Evolutionary conservation across 2,888 invertebrate genomes (phyloP).

Genomic region (Apodemia zela): DNA sequence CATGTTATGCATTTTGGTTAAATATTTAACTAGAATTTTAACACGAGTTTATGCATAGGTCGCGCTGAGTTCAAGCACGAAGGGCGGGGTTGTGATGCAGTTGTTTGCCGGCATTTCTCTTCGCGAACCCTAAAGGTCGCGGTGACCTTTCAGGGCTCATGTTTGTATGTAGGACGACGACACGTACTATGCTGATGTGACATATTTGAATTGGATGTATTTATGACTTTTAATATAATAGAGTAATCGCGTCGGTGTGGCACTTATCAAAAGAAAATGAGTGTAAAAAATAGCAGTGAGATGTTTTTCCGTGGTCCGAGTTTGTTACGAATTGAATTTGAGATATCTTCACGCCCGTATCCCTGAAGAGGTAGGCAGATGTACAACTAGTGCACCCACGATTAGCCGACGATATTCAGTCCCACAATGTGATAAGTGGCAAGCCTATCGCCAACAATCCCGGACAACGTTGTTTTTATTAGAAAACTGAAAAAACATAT

Average conservation of each 20-base stretch:
- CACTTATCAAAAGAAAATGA: too few species aligned
- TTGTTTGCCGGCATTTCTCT: constrained; percentile 28
- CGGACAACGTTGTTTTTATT: too few species aligned
- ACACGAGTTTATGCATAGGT: constrained; percentile 15
- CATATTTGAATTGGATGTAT: neutral
- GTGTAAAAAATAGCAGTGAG: too few species aligned
- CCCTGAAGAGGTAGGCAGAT: too few species aligned
- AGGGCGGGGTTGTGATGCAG: constrained; percentile 42
- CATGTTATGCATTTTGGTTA: neutral
- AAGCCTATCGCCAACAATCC: too few species aligned
- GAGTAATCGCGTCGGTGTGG: neutral
- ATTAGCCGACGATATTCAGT: too few species aligned
- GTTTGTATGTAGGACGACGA: constrained; percentile 16
- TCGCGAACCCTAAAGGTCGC: constrained; percentile 35
- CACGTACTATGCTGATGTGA: constrained; percentile 13
- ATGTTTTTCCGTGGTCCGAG: too few species aligned
- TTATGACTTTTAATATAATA: neutral
- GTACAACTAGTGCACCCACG: too few species aligned
- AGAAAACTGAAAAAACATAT: too few species aligned
- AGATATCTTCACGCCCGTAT: too few species aligned
- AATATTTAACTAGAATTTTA: neutral
- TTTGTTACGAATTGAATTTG: too few species aligned
- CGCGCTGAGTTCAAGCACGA: constrained; percentile 56
- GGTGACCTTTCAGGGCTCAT: constrained; percentile 34
- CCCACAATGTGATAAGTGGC: too few species aligned